These are phyloP conservation scores for Gadus macrocephalus DNA, from an alignment of 2,113 vertebrate genomes.

Conservation along the genomic window DNA sequence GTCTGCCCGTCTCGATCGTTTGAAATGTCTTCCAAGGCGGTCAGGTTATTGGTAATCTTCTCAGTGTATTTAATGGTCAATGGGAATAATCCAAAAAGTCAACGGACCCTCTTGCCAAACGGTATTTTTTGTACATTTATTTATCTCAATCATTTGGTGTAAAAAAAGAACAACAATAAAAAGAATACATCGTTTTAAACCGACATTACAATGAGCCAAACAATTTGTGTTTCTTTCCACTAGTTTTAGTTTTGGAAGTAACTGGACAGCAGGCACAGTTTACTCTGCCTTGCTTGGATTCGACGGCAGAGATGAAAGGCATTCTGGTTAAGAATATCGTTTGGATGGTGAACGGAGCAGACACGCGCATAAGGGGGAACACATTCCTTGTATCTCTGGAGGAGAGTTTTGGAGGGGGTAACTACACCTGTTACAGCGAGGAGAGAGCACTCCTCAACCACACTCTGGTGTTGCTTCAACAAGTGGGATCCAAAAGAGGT, in stretches of 20 bases:
- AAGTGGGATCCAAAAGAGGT: conserved; percentile 28
- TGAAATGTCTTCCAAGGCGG: no score
- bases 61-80: conserved; percentile 26
- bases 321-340: conserved; percentile 27
- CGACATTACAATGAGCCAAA: no score
- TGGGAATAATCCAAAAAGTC: conserved; percentile 16
- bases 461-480: conserved; percentile 53
- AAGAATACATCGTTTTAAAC: neutral
- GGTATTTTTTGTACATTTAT: conserved; percentile 30
- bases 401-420: conserved; percentile 56
- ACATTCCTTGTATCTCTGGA: conserved; percentile 28
- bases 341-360: conserved; percentile 48
- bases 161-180: neutral
- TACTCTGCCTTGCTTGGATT: conserved; percentile 44
- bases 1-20: no score
- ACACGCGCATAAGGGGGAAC: conserved; percentile 44
- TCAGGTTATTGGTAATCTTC: conserved; percentile 3
- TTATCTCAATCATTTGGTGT: neutral
- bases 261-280: conserved; percentile 27
- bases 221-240: neutral
- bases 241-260: conserved; percentile 60
- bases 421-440: conserved; percentile 57
- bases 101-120: conserved; percentile 53
- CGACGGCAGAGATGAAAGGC: conserved; percentile 3
- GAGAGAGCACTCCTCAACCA: conserved; percentile 54